Base-by-base conservation (phyloP, 2,113 vertebrate species). In the Isichthys henryi region DNA sequence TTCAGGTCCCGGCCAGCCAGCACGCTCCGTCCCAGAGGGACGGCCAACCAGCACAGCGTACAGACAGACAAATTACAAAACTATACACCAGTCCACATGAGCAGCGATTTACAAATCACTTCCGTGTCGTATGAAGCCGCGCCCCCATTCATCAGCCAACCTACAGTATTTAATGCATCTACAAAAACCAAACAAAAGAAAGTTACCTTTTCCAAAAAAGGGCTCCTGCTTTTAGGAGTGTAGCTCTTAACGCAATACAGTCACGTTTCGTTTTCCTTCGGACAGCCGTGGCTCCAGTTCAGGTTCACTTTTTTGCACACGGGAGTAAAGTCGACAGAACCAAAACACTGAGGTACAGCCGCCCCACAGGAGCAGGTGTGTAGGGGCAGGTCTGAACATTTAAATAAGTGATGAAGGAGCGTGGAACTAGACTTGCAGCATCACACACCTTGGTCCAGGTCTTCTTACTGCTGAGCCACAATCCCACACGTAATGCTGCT, bases 21-120 rank as follows among this genome's bases (percentile, higher is more conserved):
- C 27, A 13, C 62, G 10, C 62, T 70, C 62, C 27, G 27, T 53
- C 50, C 86, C 31, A 3, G 5, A n/a, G 86, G 52, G 62, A 88
- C 46, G 62, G 86, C 89, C 86, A 91, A 91, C 85, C 89, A 52
- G 90, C 92, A 91, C 88, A 80, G 74, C 89, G 88, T 90, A 91
- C 89, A 92, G 86, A 90, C 93, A 94, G 90, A 94, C 95, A 95
- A 82, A 92, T 93, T 90, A 94, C 74, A 80, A 95, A 96, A 96
- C 94, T 88, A 94, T 92, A 94, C 94, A 95, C 89, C 87, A 92
- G 74, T 80, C 88, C 92, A 56, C 95, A 91, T 95, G 94, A 96
- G 93, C 93, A 96, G 91, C 93, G 91, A 77, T 77, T 92, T 93
- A 94, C 91, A 94, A 94, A 93, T 92, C 90, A 90, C 89, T 91